Evolutionary conservation across 2,888 invertebrate genomes (phyloP), one percentile per base, ranked within the genome.

Genomic region (Pachycephus smyrnensis): DNA sequence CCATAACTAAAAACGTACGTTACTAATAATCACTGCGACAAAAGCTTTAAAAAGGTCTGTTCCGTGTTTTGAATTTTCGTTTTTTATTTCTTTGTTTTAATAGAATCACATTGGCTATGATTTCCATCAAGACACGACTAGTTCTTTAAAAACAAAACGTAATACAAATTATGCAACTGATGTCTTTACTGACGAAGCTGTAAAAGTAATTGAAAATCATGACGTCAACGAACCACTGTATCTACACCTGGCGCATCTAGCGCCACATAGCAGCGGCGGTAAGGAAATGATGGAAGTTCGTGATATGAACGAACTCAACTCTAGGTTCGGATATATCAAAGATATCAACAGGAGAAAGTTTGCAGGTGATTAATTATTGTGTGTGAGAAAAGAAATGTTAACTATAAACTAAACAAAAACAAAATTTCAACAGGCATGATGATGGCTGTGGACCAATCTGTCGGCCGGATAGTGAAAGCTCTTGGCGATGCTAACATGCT

Each of bases 181-280:
- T 86, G 88, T 96, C 68, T 94, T 96, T 80, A 95, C 94, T 1
- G 88, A 93, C 23, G 94, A 95, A 87, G 95, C 96, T 0, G 92
- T 94, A 71, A 92, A 93, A 76, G 93, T 95, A 3, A 95, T 96
- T 77, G 89, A 90, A 11, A 87, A 91, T 0, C 96, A 96, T 83
- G 92, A 95, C 81, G 84, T 85, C 0, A 88, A 92, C 68, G 90
- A 90, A 12, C 97, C 98, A 0, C 91, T 98, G 79, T 97, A 97
- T 87, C 92, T 98, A 81, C 94, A 96, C 92, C 87, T 98, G 73
- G 94, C 95, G 0, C 97, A 98, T 90, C 92, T 95, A 73, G 97
- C 97, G 0, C 95, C 96, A 0, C 98, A 98, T 89, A 93, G 95
- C 0, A 96, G 94, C 11, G 96, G 96, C 86, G 92, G 93, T 0